A percentile compares a stretch with the other conserved stretches of the same genome.
Evolutionary conservation across 2,888 invertebrate species (phyloP).

Genomic region (Mimas tiliae): DNA sequence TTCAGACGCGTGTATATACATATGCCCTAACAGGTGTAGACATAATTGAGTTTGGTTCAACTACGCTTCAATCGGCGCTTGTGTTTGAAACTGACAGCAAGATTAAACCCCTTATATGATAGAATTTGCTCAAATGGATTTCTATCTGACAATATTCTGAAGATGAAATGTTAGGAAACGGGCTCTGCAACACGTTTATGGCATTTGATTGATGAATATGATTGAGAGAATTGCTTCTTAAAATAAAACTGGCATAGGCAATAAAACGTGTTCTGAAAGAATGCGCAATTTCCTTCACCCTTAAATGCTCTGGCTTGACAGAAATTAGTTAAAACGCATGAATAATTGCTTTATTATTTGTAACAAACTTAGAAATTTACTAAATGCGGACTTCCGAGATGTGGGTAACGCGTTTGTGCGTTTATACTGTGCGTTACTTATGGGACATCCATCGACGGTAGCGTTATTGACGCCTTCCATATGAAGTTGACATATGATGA

Average conservation of each 20-base stretch:
- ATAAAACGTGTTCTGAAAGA: too few species aligned
- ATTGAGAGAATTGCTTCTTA: background rate
- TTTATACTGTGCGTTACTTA: too few species aligned
- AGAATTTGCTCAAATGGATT: constrained; percentile 27
- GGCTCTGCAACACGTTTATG: background rate
- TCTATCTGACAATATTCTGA: constrained; percentile 22
- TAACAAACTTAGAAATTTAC: too few species aligned
- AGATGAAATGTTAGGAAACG: constrained; percentile 18
- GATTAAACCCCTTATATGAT: constrained; percentile 25
- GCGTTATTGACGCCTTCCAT: too few species aligned
- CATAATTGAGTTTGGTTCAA: constrained; percentile 11
- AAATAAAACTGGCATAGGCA: background rate
- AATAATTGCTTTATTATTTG: too few species aligned
- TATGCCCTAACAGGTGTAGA: background rate
- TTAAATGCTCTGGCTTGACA: too few species aligned
- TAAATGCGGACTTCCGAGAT: too few species aligned
- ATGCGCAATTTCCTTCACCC: too few species aligned
- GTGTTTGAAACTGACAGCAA: constrained; percentile 28
- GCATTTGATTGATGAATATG: constrained; percentile 16
- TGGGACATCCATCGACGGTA: too few species aligned
- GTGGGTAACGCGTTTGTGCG: too few species aligned
- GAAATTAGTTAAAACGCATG: too few species aligned
- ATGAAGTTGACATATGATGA: too few species aligned
- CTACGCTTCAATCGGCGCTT: constrained; percentile 3
- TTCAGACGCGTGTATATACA: background rate